Evolutionary conservation across 2,888 invertebrate genomes (phyloP), one percentile per base, ranked within the genome.

Genomic region (Dolomedes plantarius): DNA sequence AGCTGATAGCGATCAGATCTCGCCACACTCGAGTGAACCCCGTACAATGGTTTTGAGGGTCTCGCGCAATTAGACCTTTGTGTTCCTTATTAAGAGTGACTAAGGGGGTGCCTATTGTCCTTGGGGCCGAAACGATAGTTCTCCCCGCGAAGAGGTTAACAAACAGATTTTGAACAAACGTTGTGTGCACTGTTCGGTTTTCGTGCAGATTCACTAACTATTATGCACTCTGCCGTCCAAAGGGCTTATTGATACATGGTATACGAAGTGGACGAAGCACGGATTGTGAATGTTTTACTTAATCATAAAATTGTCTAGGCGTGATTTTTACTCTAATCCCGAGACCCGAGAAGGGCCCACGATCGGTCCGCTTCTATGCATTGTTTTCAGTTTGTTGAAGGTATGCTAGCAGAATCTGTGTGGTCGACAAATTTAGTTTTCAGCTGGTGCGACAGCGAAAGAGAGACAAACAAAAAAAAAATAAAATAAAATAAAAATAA

Each of bases 71-170:
- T 78, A 79, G 78, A 74, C 78, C 74, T 79, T 74, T 86, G 85
- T 86, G 78, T 75, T 74, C 69, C 85, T 86, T 86, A 86, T 79
- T 86, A 86, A 78, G 85, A 74, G 78, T 74, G 56, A 69, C 79
- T 86, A 79, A 79, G 78, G 79, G 83, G 85, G 74, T 74, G 74
- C 78, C 56, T 41, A 79, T 79, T 86, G 78, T 78, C 79, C 85
- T 79, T 79, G 78, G 64, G 56, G 68, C 32, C 32, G 64, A 83
- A 85, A 82, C 67, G 77, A 83, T 77, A 77, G 67, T 39, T 85
- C 83, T 68, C 46, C 78, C 19, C 5, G 16, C 23, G 74, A 16
- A 19, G 56, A 78, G 85, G 85, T 85, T 78, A 85, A 85, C 78
- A 85, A 78, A 85, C 73, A 78, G 65, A 78, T 73, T 78, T 41